Base-by-base conservation (phyloP, 2,113 vertebrate genomes). In the Oryzias woworae region DNA sequence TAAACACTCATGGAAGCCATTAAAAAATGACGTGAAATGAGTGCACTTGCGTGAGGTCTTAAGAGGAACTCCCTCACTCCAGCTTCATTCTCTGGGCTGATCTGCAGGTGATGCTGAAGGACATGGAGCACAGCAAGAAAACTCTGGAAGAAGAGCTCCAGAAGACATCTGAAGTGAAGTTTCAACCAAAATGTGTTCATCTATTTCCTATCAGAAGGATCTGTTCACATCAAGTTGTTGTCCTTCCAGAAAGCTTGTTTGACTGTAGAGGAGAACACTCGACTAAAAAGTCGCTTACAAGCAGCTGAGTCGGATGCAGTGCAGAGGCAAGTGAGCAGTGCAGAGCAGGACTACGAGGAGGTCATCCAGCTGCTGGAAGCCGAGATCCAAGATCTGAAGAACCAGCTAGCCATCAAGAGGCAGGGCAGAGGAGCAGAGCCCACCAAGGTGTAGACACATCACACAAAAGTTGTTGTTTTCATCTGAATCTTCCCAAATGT, bases 301-400 rank as follows among this genome's bases (percentile, higher is more conserved):
- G 85, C 79, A 14, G 92, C 89, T 0, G 92, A 93, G 66, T 91
- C 89, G 0, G 92, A 92, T 46, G 84, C 66, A 0, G 91, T 82
- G 15, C 92, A 89, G 88, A 85, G 80, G 46, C 91, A 90, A 62
- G 78, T 87, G 1, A 91, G 91, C 85, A 92, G 92, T 0, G 95
- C 94, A 0, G 95, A 96, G 81, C 94, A 95, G 86, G 95, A 97
- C 89, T 96, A 97, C 0, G 94, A 97, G 83, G 95, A 95, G 75
- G 95, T 95, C 44, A 94, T 97, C 73, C 93, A 92, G 71, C 85
- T 97, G 51, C 91, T 97, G 73, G 94, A 97, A 77, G 92, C 94
- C 0, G 95, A 97, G 79, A 96, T 97, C 82, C 88, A 69, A 53
- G 95, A 97, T 83, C 91, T 96, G 66, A 97, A 96, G 84, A 92